phyloP scores from a whole-genome alignment of 1,140 invertebrate genomes.

The Eueides isabella region DNA sequence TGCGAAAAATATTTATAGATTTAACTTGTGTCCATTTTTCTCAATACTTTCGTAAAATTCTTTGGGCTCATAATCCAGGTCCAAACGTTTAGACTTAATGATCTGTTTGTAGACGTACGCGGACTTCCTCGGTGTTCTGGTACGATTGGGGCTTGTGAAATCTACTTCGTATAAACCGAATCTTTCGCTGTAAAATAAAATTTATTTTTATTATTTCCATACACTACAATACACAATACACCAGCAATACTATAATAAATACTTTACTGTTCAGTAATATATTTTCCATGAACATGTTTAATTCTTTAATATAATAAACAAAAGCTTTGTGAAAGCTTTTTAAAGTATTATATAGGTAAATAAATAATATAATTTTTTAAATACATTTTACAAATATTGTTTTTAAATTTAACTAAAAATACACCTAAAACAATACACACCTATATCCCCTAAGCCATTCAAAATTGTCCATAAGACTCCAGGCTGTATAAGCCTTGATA shows the following conservation, averaged over 20 bases:
- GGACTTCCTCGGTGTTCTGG: conserved; percentile 87
- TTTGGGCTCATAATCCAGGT: conserved; percentile 64
- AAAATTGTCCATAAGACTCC: conserved; percentile 89
- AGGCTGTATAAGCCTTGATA: conserved; percentile 86
- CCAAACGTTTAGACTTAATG: conserved; percentile 75
- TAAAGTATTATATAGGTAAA: too few species aligned
- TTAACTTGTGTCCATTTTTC: neutral
- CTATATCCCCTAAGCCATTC: conserved; percentile 86
- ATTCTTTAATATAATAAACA: too few species aligned
- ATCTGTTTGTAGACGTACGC: conserved; percentile 83
- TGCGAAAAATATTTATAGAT: neutral
- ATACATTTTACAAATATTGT: too few species aligned
- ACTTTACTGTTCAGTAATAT: too few species aligned
- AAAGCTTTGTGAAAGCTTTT: too few species aligned
- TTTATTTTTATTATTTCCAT: neutral
- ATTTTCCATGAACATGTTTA: too few species aligned
- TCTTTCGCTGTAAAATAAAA: conserved; percentile 82
- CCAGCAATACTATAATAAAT: too few species aligned
- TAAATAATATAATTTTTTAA: too few species aligned
- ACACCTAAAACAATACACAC: conserved; percentile 59
- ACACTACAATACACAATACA: neutral
- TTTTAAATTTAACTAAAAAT: too few species aligned
- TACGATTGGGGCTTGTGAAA: conserved; percentile 84
- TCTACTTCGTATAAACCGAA: conserved; percentile 90
- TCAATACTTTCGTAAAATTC: neutral